These are phyloP conservation scores for Cosmia pyralina DNA, from an alignment of 2,888 invertebrate genomes.

Conservation along the genomic window DNA sequence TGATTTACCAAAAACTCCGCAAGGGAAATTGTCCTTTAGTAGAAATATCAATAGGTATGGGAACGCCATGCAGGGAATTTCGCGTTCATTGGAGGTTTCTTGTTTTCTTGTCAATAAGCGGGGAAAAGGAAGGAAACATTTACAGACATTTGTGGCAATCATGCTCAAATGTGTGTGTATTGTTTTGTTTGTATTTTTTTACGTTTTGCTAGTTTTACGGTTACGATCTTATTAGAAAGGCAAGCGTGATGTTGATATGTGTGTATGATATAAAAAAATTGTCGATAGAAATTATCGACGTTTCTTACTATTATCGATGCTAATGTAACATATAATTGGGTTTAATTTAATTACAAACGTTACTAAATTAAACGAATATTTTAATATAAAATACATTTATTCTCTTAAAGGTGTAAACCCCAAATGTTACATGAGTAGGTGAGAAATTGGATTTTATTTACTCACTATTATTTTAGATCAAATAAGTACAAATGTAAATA, in stretches of 20 bases:
- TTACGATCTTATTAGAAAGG: slow-evolving; percentile 6
- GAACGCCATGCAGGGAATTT: slow-evolving; percentile 28
- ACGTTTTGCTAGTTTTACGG: background rate
- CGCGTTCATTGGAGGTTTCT: slow-evolving; percentile 32
- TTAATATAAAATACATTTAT: no score
- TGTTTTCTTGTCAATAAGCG: slow-evolving; percentile 55
- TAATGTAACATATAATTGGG: no score
- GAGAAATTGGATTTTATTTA: no score
- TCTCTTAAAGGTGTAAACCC: no score
- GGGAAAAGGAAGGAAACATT: slow-evolving; percentile 51
- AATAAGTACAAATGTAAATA: no score
- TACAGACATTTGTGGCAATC: slow-evolving; percentile 55
- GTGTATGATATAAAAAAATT: no score
- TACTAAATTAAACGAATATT: no score
- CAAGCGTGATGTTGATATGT: background rate
- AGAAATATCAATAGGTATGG: slow-evolving; percentile 61
- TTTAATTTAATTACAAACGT: no score
- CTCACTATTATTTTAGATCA: no score
- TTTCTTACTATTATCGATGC: no score
- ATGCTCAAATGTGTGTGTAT: slow-evolving; percentile 26
- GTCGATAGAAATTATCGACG: no score
- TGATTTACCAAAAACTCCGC: slow-evolving; percentile 63
- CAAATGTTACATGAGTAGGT: no score
- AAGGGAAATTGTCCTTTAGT: slow-evolving; percentile 63
- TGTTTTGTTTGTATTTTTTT: slow-evolving; percentile 24